Evolutionary conservation across 2,888 invertebrate species (phyloP).

Genomic region (Aquatica leii): DNA sequence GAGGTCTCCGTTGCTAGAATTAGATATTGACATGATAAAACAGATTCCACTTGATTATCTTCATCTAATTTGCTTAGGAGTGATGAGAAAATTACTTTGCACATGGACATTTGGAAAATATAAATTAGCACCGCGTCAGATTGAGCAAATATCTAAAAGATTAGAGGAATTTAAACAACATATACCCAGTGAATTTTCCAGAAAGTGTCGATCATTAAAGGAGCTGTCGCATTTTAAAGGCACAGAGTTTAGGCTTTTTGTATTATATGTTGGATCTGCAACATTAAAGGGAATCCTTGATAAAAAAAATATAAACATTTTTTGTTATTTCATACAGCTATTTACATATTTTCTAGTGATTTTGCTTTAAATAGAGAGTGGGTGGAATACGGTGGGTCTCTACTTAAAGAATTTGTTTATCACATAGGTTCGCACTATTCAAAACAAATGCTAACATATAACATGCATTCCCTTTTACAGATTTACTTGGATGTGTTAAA

Average conservation of each 20-base stretch:
- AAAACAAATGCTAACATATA: too few relatives aligned
- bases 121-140: conserved; percentile 2
- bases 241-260: background rate
- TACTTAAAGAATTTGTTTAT: too few relatives aligned
- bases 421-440: too few relatives aligned
- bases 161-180: background rate
- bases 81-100: background rate
- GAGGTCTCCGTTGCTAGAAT: background rate
- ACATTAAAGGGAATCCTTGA: too few relatives aligned
- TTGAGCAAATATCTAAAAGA: background rate
- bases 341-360: background rate
- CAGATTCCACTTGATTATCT: conserved; percentile 1
- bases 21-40: background rate
- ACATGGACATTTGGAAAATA: background rate
- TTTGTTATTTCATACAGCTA: conserved; percentile 1
- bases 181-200: background rate
- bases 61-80: conserved; percentile 1
- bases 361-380: too few relatives aligned
- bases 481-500: too few relatives aligned
- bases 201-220: background rate
- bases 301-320: background rate
- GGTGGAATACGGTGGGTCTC: too few relatives aligned
- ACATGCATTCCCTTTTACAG: too few relatives aligned
- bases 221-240: background rate
- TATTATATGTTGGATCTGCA: background rate